Base-by-base conservation (phyloP, 2,113 vertebrate species). In the Plotosus lineatus region DNA sequence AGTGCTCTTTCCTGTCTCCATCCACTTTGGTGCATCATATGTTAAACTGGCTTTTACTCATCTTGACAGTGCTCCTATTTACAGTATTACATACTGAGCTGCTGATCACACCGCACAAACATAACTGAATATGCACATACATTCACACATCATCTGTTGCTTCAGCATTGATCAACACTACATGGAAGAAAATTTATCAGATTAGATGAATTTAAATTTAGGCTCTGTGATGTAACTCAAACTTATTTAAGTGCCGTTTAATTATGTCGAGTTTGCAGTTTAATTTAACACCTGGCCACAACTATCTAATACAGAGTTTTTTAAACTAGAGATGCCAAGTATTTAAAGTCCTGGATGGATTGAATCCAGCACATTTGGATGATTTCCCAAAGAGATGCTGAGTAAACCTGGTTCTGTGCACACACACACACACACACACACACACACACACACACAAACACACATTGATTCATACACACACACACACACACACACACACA, bases 1-100 rank as follows among this genome's bases (percentile, higher is more conserved):
- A 51, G 50, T 66, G 19, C 23, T 40, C 10, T 48, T 19, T 71
- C 63, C 40, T n/a, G 28, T 68, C 44, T 56, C 51, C 14, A 58
- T 58, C 63, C 51, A 17, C 26, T 55, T n/a, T 65, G 48, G 11
- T 28, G 12, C 56, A 81, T 66, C 72, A 58, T 71, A 58, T 81
- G 79, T 80, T 80, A 40, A 81, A 63, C 69, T 40, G 50, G 26
- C 26, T 81, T 51, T 58, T 56, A 26, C 69, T 75, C 10, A 5
- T 80, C 56, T 69, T 60, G 68, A 80, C 68, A 48, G 40, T 38
- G 31, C 69, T 81, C 56, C 66, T 58, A 61, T 51, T 38, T 81
- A 75, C 36, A 81, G 66, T 26, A 72, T 78, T 73, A 68, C 55
- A 42, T 56, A 53, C 42, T 50, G 46, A 55, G 38, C 31, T 51